Base-by-base conservation (phyloP, 2,888 invertebrate genomes). In the Nemoura dubitans region DNA sequence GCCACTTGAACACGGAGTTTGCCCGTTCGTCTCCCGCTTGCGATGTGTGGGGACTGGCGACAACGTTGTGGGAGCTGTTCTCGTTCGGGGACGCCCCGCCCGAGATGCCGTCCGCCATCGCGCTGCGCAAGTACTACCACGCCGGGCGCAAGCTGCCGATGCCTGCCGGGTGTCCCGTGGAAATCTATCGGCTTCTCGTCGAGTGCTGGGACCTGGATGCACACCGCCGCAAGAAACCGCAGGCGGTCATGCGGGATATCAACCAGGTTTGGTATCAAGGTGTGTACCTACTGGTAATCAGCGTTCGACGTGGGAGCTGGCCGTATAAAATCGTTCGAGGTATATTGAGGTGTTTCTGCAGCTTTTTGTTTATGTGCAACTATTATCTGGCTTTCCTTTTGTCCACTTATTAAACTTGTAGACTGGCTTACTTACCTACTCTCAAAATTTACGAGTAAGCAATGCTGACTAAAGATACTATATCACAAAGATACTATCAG, bases 1-100 rank as follows among this genome's bases (percentile, higher is more conserved):
- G 95, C 90, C 95, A 96, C 90, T 91, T 93, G 0, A 95, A 96
- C 90, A 93, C 95, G 90, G 94, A 94, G 90, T 92, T 93, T 89
- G 96, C 96, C 21, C 94, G 94, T 90, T 92, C 93, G 14, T 95
- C 95, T 27, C 93, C 94, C 0, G 93, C 94, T 86, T 96, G 97
- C 16, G 98, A 98, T 90, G 95, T 98, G 28, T 98, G 97, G 97
- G 97, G 98, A 5, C 96, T 97, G 90, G 97, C 96, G 0, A 98
- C 98, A 2, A 98, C 98, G 0, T 91, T 98, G 26, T 98, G 98
- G 97, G 97, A 98, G 91, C 96, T 98, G 89, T 98, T 98, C 92
- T 95, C 96, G 0, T 95, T 94, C 89, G 98, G 98, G 0, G 93
- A 90, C 25, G 89, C 91, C 82, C 92, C 93, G 80, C 90, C 91